phyloP scores from a whole-genome alignment of 2,888 invertebrate species.

The Polietes domitor region DNA sequence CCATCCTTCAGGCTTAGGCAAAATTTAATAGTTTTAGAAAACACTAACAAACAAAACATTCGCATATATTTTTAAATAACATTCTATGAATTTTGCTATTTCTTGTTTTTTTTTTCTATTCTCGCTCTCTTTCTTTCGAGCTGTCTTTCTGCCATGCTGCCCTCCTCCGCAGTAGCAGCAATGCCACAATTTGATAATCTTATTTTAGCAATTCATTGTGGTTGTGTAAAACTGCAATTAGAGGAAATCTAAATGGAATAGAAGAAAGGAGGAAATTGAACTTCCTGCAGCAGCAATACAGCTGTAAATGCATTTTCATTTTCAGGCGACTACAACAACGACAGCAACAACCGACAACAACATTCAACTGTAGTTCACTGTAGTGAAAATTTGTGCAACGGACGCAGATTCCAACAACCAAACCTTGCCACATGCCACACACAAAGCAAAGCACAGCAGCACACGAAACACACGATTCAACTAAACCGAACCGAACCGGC shows the following conservation, averaged over 20 bases:
- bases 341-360: background rate
- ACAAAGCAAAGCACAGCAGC: background rate
- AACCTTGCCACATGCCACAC: background rate
- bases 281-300: constrained; percentile 62
- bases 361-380: background rate
- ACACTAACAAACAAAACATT: background rate
- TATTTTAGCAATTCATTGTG: constrained; percentile 58
- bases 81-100: background rate
- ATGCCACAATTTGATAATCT: constrained; percentile 35
- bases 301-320: constrained; percentile 61
- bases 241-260: constrained; percentile 65
- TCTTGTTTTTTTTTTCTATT: background rate
- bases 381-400: constrained; percentile 23
- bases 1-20: background rate
- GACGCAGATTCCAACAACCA: constrained; percentile 19
- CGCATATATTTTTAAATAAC: background rate
- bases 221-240: constrained; percentile 66
- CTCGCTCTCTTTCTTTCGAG: background rate
- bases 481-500: background rate
- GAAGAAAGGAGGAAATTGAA: constrained; percentile 66
- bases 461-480: background rate
- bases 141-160: background rate
- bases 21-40: background rate
- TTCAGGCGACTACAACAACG: constrained; percentile 5
- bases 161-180: background rate